Base-by-base conservation (phyloP, 2,888 invertebrate genomes). In the Pogonocherus hispidulus region DNA sequence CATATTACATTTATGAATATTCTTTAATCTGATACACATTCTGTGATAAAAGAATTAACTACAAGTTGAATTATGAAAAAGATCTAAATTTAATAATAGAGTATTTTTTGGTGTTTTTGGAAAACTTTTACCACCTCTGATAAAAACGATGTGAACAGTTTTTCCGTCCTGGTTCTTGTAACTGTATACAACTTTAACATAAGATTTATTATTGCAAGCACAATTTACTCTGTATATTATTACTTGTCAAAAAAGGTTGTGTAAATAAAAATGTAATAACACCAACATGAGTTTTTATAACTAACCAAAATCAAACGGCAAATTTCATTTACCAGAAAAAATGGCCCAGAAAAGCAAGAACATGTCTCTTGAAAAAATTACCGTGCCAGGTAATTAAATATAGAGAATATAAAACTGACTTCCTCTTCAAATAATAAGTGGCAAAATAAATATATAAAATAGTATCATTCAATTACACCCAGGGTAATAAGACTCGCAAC, bases 41-140 rank as follows among this genome's bases (percentile, higher is more conserved):
- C 80, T 80, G 80, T 80, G 80, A 80, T 80, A 80, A 77, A 75
- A 73, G 72, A 69, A 72, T 72, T 67, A 73, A 69, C 67, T 74
- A 74, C 74, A 16, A 47, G 32, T 71, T 63, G 51, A 51, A 65
- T 74, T 72, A 71, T 67, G 66, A 69, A 73, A n/a, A n/a, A 72
- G 71, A 73, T 74, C 73, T 70, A 71, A 67, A 72, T 65, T 63
- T 49, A 60, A 49, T 54, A 35, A 47, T 66, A 64, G 63, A 64
- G 51, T 72, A 69, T 66, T 75, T 75, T 72, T 64, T 75, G 67
- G 66, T 72, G 69, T 74, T 72, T 69, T 69, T 72, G 19, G 63
- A 35, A 51, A 63, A 67, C 51, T 37, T 67, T 70, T 47, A 35
- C 59, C 52, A 23, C 37, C 44, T 67, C 41, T 63, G 37, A 69